Percentiles rank a stretch among this genome's conserved stretches.
Evolutionary conservation across 2,113 vertebrate genomes (phyloP).

Genomic region (Boleophthalmus pectinirostris): DNA sequence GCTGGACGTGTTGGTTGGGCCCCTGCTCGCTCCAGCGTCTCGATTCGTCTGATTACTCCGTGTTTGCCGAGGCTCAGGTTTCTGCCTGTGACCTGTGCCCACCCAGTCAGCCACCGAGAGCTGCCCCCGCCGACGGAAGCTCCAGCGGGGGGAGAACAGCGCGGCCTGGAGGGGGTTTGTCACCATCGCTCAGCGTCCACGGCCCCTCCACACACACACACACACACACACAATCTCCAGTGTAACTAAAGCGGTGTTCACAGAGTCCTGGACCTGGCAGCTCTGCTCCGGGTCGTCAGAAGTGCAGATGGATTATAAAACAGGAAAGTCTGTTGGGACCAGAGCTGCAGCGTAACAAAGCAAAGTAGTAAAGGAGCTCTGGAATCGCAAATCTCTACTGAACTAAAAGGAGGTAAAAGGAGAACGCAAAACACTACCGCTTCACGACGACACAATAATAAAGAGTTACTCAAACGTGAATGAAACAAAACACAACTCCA

Average conservation of each 20-base stretch:
- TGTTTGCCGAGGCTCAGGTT: conserved; percentile 52
- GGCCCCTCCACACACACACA: conserved; percentile 23
- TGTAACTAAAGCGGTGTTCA: no score
- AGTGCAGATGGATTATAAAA: background rate
- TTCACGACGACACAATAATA: no score
- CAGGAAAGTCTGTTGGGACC: no score
- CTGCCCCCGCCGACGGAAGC: conserved; percentile 55
- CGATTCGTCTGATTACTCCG: conserved; percentile 45
- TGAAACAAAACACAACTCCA: no score
- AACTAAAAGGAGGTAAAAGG: no score
- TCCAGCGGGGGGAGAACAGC: conserved; percentile 60
- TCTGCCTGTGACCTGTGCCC: conserved; percentile 51
- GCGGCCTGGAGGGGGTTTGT: conserved; percentile 47
- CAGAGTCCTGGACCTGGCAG: conserved; percentile 94
- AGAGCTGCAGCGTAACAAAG: no score
- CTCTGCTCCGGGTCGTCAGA: conserved; percentile 82
- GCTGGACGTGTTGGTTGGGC: conserved; percentile 9
- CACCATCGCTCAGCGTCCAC: conserved; percentile 62
- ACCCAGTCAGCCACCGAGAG: conserved; percentile 57
- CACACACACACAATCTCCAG: background rate
- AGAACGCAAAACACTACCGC: no score
- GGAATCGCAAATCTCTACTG: no score
- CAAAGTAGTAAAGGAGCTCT: no score
- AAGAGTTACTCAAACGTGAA: no score
- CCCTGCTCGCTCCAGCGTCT: conserved; percentile 3